A percentile compares a stretch with the other conserved stretches of the same genome.
phyloP scores from a whole-genome alignment of 2,113 vertebrate genomes.

The Equus przewalskii region DNA sequence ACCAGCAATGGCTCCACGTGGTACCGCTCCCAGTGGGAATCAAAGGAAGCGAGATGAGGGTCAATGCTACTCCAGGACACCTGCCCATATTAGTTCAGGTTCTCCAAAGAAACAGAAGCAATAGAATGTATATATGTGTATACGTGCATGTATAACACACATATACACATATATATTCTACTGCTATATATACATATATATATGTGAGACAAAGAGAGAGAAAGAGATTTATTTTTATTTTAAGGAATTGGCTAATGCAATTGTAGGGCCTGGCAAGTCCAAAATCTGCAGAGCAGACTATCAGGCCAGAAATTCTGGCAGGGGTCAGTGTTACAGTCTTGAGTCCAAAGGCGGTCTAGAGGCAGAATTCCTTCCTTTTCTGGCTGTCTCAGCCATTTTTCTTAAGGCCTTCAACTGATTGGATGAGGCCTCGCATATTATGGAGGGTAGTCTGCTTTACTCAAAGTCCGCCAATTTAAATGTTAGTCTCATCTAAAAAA shows the following conservation, averaged over 20 bases:
- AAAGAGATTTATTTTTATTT: neutral
- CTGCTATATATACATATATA: no score
- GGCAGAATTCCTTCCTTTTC: neutral
- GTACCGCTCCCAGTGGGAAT: neutral
- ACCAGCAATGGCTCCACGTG: neutral
- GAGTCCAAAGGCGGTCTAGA: neutral
- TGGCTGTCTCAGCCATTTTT: neutral
- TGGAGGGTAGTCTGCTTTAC: neutral
- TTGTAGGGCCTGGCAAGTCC: neutral
- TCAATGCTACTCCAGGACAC: neutral
- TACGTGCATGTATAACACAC: no score
- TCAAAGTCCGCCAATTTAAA: neutral
- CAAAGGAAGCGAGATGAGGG: neutral
- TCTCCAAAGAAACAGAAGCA: neutral
- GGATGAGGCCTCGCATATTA: neutral
- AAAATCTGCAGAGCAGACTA: neutral
- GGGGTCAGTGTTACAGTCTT: neutral
- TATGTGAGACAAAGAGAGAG: neutral
- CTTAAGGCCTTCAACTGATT: neutral
- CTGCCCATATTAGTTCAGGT: neutral
- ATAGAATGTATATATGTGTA: neutral
- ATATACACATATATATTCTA: no score
- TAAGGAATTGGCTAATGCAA: neutral
- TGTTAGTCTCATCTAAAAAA: slow-evolving; percentile 21
- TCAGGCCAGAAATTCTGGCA: neutral